Percentiles rank a stretch among this genome's conserved stretches.
Evolutionary conservation across 2,888 invertebrate genomes (phyloP).

Genomic region (Leuctra nigra): DNA sequence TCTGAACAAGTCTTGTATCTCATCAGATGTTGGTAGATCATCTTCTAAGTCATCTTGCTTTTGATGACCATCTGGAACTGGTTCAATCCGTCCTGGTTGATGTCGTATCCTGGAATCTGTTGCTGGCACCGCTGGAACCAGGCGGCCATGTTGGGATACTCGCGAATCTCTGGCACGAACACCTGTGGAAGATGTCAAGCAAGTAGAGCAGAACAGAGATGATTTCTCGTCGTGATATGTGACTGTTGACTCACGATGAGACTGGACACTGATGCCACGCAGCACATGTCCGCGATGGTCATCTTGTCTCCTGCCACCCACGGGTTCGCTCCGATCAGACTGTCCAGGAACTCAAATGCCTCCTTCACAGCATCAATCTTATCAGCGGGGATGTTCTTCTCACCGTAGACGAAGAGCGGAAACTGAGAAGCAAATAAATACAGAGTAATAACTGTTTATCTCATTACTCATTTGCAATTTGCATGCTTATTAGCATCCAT

Average conservation of each 20-base stretch:
- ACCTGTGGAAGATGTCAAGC: neutral
- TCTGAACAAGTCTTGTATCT: too few species aligned
- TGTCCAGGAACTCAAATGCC: slow-evolving; percentile 52
- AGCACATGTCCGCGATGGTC: slow-evolving; percentile 58
- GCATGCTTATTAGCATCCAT: too few species aligned
- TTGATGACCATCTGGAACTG: neutral
- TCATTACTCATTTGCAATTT: too few species aligned
- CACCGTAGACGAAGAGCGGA: slow-evolving; percentile 53
- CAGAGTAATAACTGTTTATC: too few species aligned
- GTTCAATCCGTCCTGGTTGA: slow-evolving; percentile 23
- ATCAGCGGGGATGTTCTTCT: slow-evolving; percentile 47
- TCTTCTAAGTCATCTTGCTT: too few species aligned
- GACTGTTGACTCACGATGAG: slow-evolving; percentile 46
- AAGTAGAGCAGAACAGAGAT: too few species aligned
- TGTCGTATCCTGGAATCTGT: slow-evolving; percentile 45
- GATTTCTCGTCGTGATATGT: too few species aligned
- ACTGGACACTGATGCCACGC: slow-evolving; percentile 49
- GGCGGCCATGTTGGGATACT: slow-evolving; percentile 49
- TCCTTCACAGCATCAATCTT: slow-evolving; percentile 49
- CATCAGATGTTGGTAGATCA: too few species aligned
- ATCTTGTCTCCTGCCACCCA: slow-evolving; percentile 55
- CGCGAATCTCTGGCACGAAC: neutral
- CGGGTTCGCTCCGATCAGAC: slow-evolving; percentile 48
- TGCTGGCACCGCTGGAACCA: slow-evolving; percentile 53
- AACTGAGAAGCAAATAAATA: slow-evolving; percentile 43